Evolutionary conservation across 1,140 invertebrate species (phyloP).

Genomic region (Magallana ariakensis): DNA sequence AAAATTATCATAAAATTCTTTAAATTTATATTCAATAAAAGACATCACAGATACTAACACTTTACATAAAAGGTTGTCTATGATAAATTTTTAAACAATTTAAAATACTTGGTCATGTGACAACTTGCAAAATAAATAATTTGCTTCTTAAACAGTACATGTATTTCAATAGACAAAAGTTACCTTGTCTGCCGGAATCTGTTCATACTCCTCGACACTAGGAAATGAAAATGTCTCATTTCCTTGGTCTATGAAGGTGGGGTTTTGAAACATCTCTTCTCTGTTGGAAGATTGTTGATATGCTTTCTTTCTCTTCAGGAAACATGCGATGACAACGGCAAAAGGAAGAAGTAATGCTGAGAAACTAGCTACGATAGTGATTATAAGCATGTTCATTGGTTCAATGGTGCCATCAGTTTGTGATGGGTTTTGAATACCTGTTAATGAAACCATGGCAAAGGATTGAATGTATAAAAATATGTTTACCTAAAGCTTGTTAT

Average conservation of each 20-base stretch:
- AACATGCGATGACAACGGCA: not conserved
- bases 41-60: no score
- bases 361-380: not conserved
- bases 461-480: not conserved
- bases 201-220: not conserved
- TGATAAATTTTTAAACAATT: no score
- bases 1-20: no score
- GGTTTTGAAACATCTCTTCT: not conserved
- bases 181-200: slow-evolving; percentile 12
- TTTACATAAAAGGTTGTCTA: no score
- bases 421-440: not conserved
- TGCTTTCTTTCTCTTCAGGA: not conserved
- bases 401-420: not conserved
- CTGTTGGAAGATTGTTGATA: not conserved
- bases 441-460: not conserved
- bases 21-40: no score
- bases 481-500: no score
- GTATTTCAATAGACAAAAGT: no score
- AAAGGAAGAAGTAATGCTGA: not conserved
- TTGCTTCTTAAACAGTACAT: no score
- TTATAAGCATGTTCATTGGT: not conserved
- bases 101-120: no score
- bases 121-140: no score
- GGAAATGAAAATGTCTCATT: not conserved
- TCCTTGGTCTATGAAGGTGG: not conserved